Base-by-base conservation (phyloP, 2,888 invertebrate genomes). In the Tetropium fuscum region DNA sequence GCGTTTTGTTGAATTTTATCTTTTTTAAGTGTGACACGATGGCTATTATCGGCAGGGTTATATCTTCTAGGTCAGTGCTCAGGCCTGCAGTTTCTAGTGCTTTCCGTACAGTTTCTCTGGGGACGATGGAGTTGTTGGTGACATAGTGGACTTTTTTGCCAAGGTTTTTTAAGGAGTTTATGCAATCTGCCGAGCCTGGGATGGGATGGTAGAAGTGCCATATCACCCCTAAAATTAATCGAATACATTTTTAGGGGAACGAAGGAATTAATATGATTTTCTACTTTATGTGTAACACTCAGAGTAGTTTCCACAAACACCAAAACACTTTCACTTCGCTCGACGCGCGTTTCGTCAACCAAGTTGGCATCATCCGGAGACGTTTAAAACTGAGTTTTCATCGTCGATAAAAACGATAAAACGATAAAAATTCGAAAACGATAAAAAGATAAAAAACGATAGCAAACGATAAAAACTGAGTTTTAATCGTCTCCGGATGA, bases 21-120 rank as follows among this genome's bases (percentile, higher is more conserved):
- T 82, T 83, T 66, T 86, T 85, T 36, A 88, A 73, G 60, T 86
- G 86, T 67, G 84, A 83, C 0, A 81, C 80, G 38, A 87, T 84
- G 0, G 86, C 86, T 19, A 76, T 71, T 0, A 85, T 83, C 0
- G 87, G 86, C 38, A 82, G 76, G 0, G 85, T 83, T 0, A 87
- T 77, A 41, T 84, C 80, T 25, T 83, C 81, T 84, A 41, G 30
- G 3, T 68, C 47, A 19, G 60, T 30, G 13, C 63, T 36, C n/a
- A 71, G 51, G 11, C 71, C 66, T 16, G 51, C 54, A 3, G 55
- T 58, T 19, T 38, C 36, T 18, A 75, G 54, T 47, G 47, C 47
- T 8, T 61, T 16, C 5, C 83, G 74, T 49, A 82, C 83, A 36
- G 77, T 69, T 2, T 83, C 79, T 11, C 4, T 57, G n/a, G 30